Evolutionary conservation across 2,888 invertebrate species (phyloP).

Genomic region (Aporophyla lueneburgensis): DNA sequence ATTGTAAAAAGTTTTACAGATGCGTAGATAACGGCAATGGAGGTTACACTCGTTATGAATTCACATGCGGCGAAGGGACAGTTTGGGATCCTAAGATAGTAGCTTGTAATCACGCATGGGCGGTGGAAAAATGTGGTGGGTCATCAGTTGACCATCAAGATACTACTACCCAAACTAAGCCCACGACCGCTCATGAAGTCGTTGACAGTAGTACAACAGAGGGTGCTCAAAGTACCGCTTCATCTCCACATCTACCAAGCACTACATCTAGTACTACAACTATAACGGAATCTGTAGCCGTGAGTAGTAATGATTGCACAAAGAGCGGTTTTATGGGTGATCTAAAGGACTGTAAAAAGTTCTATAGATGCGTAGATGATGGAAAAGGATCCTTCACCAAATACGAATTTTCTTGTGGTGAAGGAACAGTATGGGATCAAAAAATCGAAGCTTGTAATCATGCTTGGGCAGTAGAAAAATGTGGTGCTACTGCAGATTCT

Average conservation of each 20-base stretch:
- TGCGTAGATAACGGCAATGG: slow-evolving; percentile 90
- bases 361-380: slow-evolving; percentile 92
- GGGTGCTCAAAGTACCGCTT: slow-evolving; percentile 6
- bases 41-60: slow-evolving; percentile 88
- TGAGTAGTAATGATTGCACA: slow-evolving; percentile 59
- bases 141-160: slow-evolving; percentile 34
- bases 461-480: slow-evolving; percentile 82
- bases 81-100: slow-evolving; percentile 90
- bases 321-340: slow-evolving; percentile 91
- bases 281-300: slow-evolving; percentile 30
- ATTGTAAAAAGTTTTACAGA: slow-evolving; percentile 93
- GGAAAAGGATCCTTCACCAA: slow-evolving; percentile 85
- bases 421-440: slow-evolving; percentile 92
- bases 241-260: slow-evolving; percentile 25
- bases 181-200: slow-evolving; percentile 14
- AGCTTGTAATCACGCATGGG: slow-evolving; percentile 91
- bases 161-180: slow-evolving; percentile 30
- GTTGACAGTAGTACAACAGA: slow-evolving; percentile 36
- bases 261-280: slow-evolving; percentile 26
- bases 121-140: slow-evolving; percentile 79
- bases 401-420: slow-evolving; percentile 91
- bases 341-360: slow-evolving; percentile 91
- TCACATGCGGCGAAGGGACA: slow-evolving; percentile 91
- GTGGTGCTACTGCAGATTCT: slow-evolving; percentile 63
- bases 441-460: slow-evolving; percentile 91